Base-by-base conservation (phyloP, 2,888 invertebrate species). In the Meiosimyza platycephala region DNA sequence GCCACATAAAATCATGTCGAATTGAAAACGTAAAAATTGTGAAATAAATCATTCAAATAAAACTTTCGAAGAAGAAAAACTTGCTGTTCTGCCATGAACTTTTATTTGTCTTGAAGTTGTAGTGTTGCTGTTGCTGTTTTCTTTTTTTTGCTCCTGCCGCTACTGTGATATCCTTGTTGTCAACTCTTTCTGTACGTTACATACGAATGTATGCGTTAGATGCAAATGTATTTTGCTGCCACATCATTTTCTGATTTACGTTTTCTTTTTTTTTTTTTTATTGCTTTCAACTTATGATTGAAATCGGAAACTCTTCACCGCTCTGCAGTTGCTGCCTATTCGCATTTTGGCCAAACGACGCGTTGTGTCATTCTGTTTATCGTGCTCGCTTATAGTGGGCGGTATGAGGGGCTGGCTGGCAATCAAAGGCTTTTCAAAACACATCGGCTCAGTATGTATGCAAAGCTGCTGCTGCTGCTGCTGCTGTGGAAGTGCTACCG, bases 71-170 rank as follows among this genome's bases (percentile, higher is more conserved):
- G 40, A 40, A 64, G 51, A 28, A 15, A 64, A 50, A n/a, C 52
- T 51, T 51, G n/a, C 22, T 22, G 15, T 28, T 28, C 28, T 51
- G 64, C 28, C 40, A 7, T 40, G 40, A 40, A 40, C 40, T 40
- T 40, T 40, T 40, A 40, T 40, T 40, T 64, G 22, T 22, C 63
- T 63, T 63, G 50, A 64, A 64, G 28, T 57, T 51, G 64, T 73
- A 55, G 15, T 72, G 62, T 69, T 69, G 69, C 72, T 73, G 73
- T 69, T n/a, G n/a, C n/a, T n/a, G n/a, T n/a, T n/a, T 51, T 40
- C 75, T 66, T 62, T 77, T 62, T 64, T 76, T 75, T 76, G 78
- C 78, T 79, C 77, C 78, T 72, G 78, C 51, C 62, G 16, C 62
- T 57, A 54, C 50, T 50, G 67, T 15, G 69, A 5, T 63, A 48